Evolutionary conservation across 30 jellyfish, hydroid and myxozoan species (phyloP).

Genomic region (Chironex yamaguchii): DNA sequence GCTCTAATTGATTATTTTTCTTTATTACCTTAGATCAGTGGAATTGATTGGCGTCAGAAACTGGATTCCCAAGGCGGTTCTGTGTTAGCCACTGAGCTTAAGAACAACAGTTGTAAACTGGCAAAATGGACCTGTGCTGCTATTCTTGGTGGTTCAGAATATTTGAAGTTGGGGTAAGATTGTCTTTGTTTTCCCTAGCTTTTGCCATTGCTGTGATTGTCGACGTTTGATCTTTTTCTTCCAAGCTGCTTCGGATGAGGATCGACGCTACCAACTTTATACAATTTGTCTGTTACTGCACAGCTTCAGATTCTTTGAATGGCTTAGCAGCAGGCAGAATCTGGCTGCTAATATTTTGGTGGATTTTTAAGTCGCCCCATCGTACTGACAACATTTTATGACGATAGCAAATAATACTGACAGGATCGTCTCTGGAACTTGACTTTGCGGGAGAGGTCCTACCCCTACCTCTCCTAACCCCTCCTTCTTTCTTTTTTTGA

Average conservation of each 20-base stretch:
- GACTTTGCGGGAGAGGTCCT: no score
- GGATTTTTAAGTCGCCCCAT: no score
- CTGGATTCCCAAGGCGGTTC: constrained; percentile 98
- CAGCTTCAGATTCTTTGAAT: neutral
- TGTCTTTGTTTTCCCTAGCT: no score
- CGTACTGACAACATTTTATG: no score
- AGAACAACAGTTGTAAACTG: constrained; percentile 95
- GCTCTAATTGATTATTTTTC: no score
- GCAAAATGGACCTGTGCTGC: constrained; percentile 99
- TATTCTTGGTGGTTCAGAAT: constrained; percentile 92
- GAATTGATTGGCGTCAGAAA: constrained; percentile 96
- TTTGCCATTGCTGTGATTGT: neutral
- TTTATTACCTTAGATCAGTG: constrained; percentile 69
- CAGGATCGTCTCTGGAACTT: no score
- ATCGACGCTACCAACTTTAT: neutral
- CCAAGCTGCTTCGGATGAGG: neutral
- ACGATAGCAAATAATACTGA: no score
- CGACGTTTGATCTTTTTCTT: neutral
- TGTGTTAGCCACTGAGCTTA: constrained; percentile 95
- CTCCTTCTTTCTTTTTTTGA: no score
- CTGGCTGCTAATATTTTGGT: no score
- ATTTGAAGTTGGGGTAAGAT: constrained; percentile 92
- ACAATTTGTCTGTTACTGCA: neutral
- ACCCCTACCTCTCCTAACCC: no score
- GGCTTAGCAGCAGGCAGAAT: no score